Evolutionary conservation across 1,140 invertebrate genomes (phyloP).

Genomic region (Polypedilum vanderplanki): DNA sequence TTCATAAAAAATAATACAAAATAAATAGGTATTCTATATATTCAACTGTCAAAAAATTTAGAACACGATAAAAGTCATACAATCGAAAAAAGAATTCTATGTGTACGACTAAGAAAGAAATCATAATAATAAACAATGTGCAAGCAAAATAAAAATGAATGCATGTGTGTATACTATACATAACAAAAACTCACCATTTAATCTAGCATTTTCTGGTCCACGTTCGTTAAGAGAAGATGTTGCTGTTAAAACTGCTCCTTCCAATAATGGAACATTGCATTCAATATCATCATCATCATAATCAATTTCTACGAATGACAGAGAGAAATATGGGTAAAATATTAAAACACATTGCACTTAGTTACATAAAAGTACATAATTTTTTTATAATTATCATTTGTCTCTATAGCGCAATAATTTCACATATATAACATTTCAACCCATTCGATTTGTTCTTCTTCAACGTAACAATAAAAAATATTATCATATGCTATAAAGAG

Average conservation of each 20-base stretch:
- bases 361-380: too few relatives aligned
- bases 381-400: too few relatives aligned
- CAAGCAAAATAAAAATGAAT: not conserved
- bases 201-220: slow-evolving; percentile 69
- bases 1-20: too few relatives aligned
- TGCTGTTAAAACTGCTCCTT: slow-evolving; percentile 61
- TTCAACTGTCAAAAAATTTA: not conserved
- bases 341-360: too few relatives aligned
- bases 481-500: too few relatives aligned
- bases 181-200: slow-evolving; percentile 63
- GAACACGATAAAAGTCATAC: not conserved
- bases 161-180: not conserved
- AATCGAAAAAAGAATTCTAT: not conserved
- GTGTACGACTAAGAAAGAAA: not conserved
- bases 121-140: not conserved
- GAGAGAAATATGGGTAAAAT: not conserved
- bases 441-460: too few relatives aligned
- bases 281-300: slow-evolving; percentile 55
- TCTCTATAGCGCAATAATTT: too few relatives aligned
- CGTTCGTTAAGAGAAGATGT: slow-evolving; percentile 70
- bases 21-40: not conserved
- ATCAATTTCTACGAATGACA: slow-evolving; percentile 14
- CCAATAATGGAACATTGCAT: slow-evolving; percentile 71
- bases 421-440: too few relatives aligned
- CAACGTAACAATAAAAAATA: too few relatives aligned